Percentiles rank a stretch among this genome's conserved stretches.
phyloP scores from a whole-genome alignment of 2,797 vertebrate genomes.

The Carcharodon carcharias region DNA sequence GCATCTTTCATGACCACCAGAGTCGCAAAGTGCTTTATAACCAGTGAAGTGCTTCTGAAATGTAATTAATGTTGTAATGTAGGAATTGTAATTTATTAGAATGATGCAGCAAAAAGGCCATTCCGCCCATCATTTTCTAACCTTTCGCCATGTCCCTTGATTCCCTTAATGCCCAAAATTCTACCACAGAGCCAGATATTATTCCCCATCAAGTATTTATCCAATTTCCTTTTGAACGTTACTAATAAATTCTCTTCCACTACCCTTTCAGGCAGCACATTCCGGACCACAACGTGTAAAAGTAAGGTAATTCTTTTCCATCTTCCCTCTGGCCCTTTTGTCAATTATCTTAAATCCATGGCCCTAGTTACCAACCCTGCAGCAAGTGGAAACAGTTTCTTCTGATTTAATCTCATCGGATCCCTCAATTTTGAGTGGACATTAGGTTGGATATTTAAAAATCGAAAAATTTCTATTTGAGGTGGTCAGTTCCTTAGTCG shows the following conservation, averaged over 20 bases:
- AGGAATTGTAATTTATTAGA: not conserved
- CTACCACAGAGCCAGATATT: not conserved
- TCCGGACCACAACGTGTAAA: not conserved
- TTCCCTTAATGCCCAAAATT: not conserved
- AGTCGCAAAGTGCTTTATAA: not conserved
- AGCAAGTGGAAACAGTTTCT: not conserved
- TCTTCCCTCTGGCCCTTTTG: not conserved
- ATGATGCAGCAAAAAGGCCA: not conserved
- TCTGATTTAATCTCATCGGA: not conserved
- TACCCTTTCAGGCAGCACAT: not conserved
- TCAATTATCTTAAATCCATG: not conserved
- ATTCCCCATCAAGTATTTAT: not conserved
- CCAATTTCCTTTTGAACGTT: not conserved
- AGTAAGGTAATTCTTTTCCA: not conserved
- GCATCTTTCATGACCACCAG: not conserved
- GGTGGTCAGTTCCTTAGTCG: too few relatives aligned
- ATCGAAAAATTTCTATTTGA: not conserved
- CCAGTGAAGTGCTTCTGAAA: not conserved
- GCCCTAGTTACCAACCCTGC: not conserved
- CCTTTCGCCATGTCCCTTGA: not conserved
- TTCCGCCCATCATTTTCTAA: not conserved
- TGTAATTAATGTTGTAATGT: not conserved
- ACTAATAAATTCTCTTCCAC: not conserved
- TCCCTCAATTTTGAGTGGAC: not conserved
- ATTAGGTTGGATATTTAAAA: not conserved